A percentile compares a stretch with the other conserved stretches of the same genome.
phyloP scores from a whole-genome alignment of 2,797 vertebrate genomes.

The Xiphophorus birchmanni region DNA sequence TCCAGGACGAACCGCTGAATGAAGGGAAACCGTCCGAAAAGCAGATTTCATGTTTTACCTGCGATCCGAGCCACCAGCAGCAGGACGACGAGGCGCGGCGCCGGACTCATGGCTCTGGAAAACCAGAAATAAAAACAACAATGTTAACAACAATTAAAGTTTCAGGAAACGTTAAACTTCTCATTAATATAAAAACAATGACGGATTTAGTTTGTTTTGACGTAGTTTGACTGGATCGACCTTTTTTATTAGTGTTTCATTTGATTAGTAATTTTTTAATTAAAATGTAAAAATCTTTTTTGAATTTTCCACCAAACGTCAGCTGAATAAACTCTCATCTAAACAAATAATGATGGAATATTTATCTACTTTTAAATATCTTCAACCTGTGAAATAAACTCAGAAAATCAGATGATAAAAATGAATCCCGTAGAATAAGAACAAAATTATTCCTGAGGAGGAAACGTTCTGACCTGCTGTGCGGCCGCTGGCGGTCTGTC shows the following conservation, averaged over 20 bases:
- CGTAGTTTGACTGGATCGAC: not conserved
- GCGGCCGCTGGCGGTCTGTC: not conserved
- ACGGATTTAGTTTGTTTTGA: not conserved
- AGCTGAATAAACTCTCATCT: not conserved
- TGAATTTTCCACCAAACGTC: not conserved
- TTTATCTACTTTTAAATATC: not conserved
- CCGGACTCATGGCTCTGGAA: not conserved
- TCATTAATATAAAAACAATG: not conserved
- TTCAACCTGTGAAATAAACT: not conserved
- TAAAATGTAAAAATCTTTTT: not conserved
- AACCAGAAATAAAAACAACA: not conserved
- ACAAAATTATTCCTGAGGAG: not conserved
- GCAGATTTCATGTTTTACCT: constrained; percentile 6
- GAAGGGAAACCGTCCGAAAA: too few relatives aligned
- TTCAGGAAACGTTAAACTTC: not conserved
- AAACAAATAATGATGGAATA: not conserved
- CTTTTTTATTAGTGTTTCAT: not conserved
- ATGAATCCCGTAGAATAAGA: not conserved
- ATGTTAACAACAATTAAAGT: not conserved
- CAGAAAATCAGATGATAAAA: not conserved
- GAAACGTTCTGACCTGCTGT: not conserved
- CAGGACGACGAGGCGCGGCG: not conserved
- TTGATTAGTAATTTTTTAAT: not conserved
- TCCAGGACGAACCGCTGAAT: too few relatives aligned
- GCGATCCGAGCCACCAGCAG: constrained; percentile 3